phyloP scores from a whole-genome alignment of 1,140 invertebrate species.

The Papilio dardanus region DNA sequence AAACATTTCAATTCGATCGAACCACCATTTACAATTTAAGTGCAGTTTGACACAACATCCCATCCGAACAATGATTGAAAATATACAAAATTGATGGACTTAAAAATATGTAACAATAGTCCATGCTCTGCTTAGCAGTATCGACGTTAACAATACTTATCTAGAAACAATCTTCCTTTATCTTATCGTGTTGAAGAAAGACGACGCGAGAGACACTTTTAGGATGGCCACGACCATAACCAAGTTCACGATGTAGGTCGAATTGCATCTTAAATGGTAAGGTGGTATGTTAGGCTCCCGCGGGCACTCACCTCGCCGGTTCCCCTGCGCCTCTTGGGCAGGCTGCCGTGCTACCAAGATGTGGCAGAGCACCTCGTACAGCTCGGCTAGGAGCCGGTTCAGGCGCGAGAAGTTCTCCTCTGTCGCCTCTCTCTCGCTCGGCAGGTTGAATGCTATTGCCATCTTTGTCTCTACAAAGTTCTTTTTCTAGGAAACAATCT shows the following conservation, averaged over 20 bases:
- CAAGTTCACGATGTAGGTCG: slow-evolving; percentile 81
- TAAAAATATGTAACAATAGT: slow-evolving; percentile 81
- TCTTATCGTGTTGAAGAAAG: slow-evolving; percentile 80
- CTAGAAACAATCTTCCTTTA: slow-evolving; percentile 73
- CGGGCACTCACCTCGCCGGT: slow-evolving; percentile 79
- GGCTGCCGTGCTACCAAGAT: slow-evolving; percentile 78
- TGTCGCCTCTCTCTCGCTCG: slow-evolving; percentile 78
- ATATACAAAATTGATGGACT: slow-evolving; percentile 66
- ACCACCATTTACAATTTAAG: slow-evolving; percentile 81
- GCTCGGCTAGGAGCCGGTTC: slow-evolving; percentile 79
- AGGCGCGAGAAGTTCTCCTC: slow-evolving; percentile 81
- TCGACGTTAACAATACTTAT: slow-evolving; percentile 80
- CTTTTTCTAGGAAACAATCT: slow-evolving; percentile 76
- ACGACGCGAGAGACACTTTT: slow-evolving; percentile 78
- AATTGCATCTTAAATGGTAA: slow-evolving; percentile 82
- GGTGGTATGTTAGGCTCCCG: slow-evolving; percentile 77
- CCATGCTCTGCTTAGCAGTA: slow-evolving; percentile 78
- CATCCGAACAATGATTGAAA: slow-evolving; percentile 55
- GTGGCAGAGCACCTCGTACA: slow-evolving; percentile 80
- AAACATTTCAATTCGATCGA: slow-evolving; percentile 49
- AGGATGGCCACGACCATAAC: slow-evolving; percentile 80
- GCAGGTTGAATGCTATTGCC: slow-evolving; percentile 82
- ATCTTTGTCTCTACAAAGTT: slow-evolving; percentile 72
- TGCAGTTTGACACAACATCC: slow-evolving; percentile 82
- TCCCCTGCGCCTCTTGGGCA: slow-evolving; percentile 74